These are phyloP conservation scores for Vulpes vulpes DNA, from an alignment of 2,113 vertebrate genomes.

Conservation along the genomic window DNA sequence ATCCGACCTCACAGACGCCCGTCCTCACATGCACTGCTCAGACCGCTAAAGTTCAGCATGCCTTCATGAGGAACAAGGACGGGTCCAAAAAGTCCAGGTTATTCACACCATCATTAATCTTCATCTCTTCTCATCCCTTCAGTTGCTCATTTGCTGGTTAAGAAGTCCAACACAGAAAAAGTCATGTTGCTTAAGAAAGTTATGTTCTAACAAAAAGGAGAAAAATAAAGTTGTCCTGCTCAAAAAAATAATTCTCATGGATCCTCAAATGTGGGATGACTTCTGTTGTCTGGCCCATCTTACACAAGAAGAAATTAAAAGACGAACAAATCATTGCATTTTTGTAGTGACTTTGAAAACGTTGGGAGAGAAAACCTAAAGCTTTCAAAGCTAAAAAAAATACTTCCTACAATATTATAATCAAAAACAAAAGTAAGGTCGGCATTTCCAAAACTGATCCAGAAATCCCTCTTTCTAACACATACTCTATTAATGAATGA, in stretches of 20 bases:
- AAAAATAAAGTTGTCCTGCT: neutral
- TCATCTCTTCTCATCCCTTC: neutral
- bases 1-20: neutral
- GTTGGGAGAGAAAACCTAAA: neutral
- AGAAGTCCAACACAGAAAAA: neutral
- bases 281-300: neutral
- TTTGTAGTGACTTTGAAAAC: neutral
- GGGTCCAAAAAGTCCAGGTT: neutral
- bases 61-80: neutral
- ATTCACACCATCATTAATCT: neutral
- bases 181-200: neutral
- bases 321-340: neutral
- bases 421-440: neutral
- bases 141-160: neutral
- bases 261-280: neutral
- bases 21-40: neutral
- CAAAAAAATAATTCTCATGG: neutral
- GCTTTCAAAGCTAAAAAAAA: neutral
- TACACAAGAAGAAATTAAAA: neutral
- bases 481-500: neutral
- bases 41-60: neutral
- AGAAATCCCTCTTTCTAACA: neutral
- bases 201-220: neutral
- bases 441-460: conserved; percentile 26
- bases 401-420: neutral